These are phyloP conservation scores for Heliconius cydno DNA, from an alignment of 2,888 invertebrate species.

Conservation along the genomic window DNA sequence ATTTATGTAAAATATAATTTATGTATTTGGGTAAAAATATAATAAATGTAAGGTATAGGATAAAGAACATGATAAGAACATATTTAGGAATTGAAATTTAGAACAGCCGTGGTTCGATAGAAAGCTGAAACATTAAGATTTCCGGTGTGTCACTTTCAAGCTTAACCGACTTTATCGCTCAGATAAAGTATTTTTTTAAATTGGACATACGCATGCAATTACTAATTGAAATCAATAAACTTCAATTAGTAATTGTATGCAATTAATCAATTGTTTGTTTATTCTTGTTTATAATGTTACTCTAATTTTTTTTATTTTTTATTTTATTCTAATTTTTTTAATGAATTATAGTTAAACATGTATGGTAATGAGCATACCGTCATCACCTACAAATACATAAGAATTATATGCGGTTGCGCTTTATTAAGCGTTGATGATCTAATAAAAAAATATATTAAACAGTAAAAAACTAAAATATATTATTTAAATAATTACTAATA, in stretches of 20 bases:
- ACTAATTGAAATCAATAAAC: neutral
- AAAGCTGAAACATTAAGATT: slow-evolving; percentile 62
- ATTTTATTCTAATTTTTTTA: neutral
- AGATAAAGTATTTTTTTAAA: slow-evolving; percentile 55
- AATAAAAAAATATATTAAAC: no score
- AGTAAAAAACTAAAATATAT: neutral
- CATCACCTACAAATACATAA: neutral
- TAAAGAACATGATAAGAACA: neutral
- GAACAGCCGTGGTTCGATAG: slow-evolving; percentile 50
- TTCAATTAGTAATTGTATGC: no score
- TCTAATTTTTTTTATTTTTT: neutral
- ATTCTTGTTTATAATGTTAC: neutral
- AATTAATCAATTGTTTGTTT: neutral
- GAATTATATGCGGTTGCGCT: neutral
- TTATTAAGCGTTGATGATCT: neutral
- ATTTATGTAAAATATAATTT: neutral
- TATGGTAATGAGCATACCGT: neutral
- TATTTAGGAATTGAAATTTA: neutral
- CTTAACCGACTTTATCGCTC: slow-evolving; percentile 46
- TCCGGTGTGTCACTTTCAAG: slow-evolving; percentile 69
- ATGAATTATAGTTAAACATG: neutral
- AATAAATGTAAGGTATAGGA: no score
- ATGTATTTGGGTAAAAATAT: neutral
- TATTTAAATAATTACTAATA: neutral
- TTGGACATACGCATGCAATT: neutral